Evolutionary conservation across 2,888 invertebrate species (phyloP).

Genomic region (Drosophila quinaria): DNA sequence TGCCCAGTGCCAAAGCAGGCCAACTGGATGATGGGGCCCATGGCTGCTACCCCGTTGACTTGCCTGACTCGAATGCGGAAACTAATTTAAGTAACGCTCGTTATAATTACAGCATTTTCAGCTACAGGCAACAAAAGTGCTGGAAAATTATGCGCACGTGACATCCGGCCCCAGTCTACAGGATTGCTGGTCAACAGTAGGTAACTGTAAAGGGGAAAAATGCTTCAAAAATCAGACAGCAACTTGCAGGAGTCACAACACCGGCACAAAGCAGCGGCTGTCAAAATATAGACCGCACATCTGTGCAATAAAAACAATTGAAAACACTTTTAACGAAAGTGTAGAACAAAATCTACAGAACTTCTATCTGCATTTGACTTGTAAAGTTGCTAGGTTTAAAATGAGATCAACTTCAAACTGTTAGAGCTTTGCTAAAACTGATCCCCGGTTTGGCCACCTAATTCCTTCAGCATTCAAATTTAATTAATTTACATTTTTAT

Average conservation of each 20-base stretch:
- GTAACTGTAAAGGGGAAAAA: conserved; percentile 18
- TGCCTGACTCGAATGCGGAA: conserved; percentile 34
- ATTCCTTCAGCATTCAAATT: too few relatives aligned
- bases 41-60: conserved; percentile 1
- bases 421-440: too few relatives aligned
- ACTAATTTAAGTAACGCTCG: conserved; percentile 74
- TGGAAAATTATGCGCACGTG: conserved; percentile 78
- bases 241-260: conserved; percentile 1
- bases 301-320: neutral
- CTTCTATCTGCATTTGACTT: too few relatives aligned
- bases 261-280: neutral
- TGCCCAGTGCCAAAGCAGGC: conserved; percentile 29
- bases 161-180: conserved; percentile 60
- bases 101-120: conserved; percentile 60
- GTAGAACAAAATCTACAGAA: too few relatives aligned
- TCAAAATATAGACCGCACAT: neutral
- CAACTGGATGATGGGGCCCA: conserved; percentile 22
- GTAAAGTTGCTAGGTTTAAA: too few relatives aligned
- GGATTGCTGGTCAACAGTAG: conserved; percentile 16
- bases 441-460: neutral
- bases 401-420: neutral
- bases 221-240: conserved; percentile 5
- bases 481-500: too few relatives aligned
- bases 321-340: neutral
- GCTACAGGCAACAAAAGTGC: conserved; percentile 58